Base-by-base conservation (phyloP, 2,113 vertebrate species). In the Cathartes aura region DNA sequence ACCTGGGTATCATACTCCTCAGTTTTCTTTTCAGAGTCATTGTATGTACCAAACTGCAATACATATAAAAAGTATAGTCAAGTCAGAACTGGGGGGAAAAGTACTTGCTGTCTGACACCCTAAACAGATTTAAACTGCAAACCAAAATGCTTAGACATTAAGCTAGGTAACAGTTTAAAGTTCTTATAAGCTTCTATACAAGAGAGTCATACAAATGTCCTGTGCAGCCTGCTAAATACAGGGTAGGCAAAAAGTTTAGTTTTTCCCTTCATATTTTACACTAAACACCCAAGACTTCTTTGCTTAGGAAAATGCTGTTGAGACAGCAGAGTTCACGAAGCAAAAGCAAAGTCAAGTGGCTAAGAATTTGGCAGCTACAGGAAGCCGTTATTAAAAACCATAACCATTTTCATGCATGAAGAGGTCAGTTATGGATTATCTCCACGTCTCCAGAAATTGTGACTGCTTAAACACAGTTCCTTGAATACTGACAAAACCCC, bases 1-100 rank as follows among this genome's bases (percentile, higher is more conserved):
- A 99, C 99, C 99, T 99, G 98, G 36, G 99, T 98, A 83, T 99
- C 99, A 9, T 99, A 99, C 79, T 99, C 98, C 94, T 99, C 99
- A 0, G 99, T 99, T 96, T 98, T 99, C 96, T 97, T 98, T 98
- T 99, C 99, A 4, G 99, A 99, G 92, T 99, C 99, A 68, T 97
- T 99, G 40, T 97, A 98, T 81, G 99, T 98, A 78, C 99, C 99
- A 94, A 99, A 99, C 99, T 99, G 98, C 93, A 95, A 74, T 12
- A 92, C 9, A 90, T 24, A n/a, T 4, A 26, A 38, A n/a, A 56
- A 9, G 15, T 0, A 79, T 3, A 74, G 67, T 70, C 11, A 68
- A 29, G 74, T 48, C 43, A 73, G 53, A 79, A 27, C 5, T 43
- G 0, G 12, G 5, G 4, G 18, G 10, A n/a, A n/a, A 95, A 48